phyloP scores from a whole-genome alignment of 1,140 invertebrate genomes.

The Brevipalpus yothersi region DNA sequence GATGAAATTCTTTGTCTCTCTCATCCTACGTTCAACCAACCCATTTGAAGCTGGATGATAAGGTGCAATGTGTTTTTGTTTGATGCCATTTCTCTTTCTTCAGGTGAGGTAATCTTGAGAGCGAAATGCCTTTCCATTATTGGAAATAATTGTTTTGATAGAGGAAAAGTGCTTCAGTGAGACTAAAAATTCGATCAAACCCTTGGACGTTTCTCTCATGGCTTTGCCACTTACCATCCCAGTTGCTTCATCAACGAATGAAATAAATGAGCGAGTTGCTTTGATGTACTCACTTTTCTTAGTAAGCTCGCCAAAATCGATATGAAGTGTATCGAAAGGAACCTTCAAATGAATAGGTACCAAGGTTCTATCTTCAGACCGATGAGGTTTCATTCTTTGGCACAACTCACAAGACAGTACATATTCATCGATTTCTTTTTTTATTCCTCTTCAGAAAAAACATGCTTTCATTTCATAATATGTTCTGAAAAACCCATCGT shows the following conservation, averaged over 20 bases:
- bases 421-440: too few species aligned
- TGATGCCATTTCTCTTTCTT: not conserved
- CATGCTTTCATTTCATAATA: conserved; percentile 1
- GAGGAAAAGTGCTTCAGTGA: not conserved
- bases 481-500: not conserved
- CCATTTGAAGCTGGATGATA: not conserved
- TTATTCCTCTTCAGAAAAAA: too few species aligned
- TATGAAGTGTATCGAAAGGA: not conserved
- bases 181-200: not conserved
- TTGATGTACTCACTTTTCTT: not conserved
- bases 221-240: not conserved
- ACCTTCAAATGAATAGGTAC: not conserved
- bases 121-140: not conserved
- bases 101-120: not conserved
- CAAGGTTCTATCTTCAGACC: too few species aligned
- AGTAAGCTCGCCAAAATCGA: not conserved
- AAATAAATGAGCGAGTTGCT: not conserved
- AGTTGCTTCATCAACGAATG: not conserved
- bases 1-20: not conserved
- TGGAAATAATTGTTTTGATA: not conserved
- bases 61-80: not conserved
- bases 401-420: too few species aligned
- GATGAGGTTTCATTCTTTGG: too few species aligned
- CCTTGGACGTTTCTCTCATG: not conserved
- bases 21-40: not conserved